A percentile compares a stretch with the other conserved stretches of the same genome.
Evolutionary conservation across 1,140 invertebrate species (phyloP).

Genomic region (Hypsibius dujardini): DNA sequence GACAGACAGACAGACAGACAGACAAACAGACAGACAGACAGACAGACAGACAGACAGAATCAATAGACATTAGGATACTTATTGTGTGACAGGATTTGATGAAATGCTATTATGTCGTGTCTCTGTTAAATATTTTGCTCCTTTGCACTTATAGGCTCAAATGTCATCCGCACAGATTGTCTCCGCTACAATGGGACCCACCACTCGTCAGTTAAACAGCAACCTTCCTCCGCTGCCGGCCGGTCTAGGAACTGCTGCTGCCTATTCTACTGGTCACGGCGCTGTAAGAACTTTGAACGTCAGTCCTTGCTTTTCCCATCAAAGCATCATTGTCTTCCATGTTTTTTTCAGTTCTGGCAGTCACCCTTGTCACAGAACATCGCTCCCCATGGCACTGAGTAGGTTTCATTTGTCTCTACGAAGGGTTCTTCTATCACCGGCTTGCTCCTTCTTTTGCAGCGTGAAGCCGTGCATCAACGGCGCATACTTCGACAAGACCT

Average conservation of each 20-base stretch:
- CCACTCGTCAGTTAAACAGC: too few relatives aligned
- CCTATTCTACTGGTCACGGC: not conserved
- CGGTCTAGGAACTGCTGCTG: slow-evolving; percentile 42
- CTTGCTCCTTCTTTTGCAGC: slow-evolving; percentile 40
- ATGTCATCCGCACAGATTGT: slow-evolving; percentile 93
- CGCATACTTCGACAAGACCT: slow-evolving; percentile 48
- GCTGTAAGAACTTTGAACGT: slow-evolving; percentile 25
- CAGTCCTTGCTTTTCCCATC: slow-evolving; percentile 44
- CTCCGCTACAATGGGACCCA: slow-evolving; percentile 53
- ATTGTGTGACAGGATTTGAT: too few relatives aligned
- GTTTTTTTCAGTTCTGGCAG: slow-evolving; percentile 80
- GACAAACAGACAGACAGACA: too few relatives aligned
- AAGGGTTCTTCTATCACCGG: slow-evolving; percentile 21
- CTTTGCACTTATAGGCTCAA: too few relatives aligned
- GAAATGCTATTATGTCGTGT: too few relatives aligned
- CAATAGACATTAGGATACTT: too few relatives aligned
- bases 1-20: too few relatives aligned
- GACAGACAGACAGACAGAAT: too few relatives aligned
- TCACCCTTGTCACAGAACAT: slow-evolving; percentile 64
- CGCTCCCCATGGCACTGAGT: slow-evolving; percentile 51
- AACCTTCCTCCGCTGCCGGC: too few relatives aligned
- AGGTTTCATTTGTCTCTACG: slow-evolving; percentile 36
- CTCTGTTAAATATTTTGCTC: too few relatives aligned
- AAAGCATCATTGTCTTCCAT: slow-evolving; percentile 44
- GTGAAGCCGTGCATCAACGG: slow-evolving; percentile 74